Evolutionary conservation across 37 sponge, comb jelly and placozoan species (phyloP).

Genomic region (Aplysina aerophoba): DNA sequence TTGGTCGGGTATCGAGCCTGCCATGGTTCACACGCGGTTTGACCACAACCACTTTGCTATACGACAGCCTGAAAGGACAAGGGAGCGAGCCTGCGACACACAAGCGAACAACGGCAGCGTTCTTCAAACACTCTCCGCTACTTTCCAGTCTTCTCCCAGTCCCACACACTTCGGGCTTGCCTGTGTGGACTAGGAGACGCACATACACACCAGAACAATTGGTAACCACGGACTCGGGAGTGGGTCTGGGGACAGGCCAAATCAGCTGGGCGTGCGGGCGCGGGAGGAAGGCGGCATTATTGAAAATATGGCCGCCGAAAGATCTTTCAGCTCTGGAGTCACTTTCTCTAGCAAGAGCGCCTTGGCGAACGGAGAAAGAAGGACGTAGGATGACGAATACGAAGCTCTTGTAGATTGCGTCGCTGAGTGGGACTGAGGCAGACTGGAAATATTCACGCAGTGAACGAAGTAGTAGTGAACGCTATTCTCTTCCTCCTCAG

Average conservation of each 20-base stretch:
- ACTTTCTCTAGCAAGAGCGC: conserved; percentile 84
- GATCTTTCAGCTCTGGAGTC: too few relatives aligned
- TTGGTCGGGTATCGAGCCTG: conserved; percentile 72
- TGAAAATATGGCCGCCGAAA: too few relatives aligned
- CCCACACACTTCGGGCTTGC: background rate
- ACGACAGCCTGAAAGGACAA: too few relatives aligned
- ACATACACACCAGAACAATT: too few relatives aligned
- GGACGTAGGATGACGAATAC: conserved; percentile 87
- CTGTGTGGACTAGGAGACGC: too few relatives aligned
- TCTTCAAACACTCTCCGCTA: background rate
- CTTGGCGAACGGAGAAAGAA: conserved; percentile 95
- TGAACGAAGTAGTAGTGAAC: conserved; percentile 87
- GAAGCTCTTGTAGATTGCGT: conserved; percentile 70
- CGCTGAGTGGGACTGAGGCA: conserved; percentile 85
- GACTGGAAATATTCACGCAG: conserved; percentile 75
- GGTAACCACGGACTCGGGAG: too few relatives aligned
- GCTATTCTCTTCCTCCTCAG: conserved; percentile 91
- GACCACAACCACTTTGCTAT: background rate
- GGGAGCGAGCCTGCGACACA: background rate
- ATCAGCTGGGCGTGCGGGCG: too few relatives aligned
- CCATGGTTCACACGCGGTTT: conserved; percentile 74
- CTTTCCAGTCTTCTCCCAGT: background rate
- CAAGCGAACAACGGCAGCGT: background rate
- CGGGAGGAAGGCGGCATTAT: too few relatives aligned
- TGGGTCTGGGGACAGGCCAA: too few relatives aligned